Evolutionary conservation across 2,888 invertebrate genomes (phyloP).

Genomic region (Apoda limacodes): DNA sequence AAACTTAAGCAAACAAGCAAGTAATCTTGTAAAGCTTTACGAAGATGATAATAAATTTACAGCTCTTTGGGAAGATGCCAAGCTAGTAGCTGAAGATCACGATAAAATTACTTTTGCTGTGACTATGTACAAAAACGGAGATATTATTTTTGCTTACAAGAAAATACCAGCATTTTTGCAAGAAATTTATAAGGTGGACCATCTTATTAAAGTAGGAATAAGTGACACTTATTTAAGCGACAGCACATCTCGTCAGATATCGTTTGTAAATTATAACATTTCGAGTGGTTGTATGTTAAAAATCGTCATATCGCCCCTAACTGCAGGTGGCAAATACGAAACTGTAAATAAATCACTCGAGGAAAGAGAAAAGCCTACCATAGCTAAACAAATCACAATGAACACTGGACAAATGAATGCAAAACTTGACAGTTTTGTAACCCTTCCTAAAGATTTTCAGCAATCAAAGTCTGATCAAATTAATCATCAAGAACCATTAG

Average conservation of each 20-base stretch:
- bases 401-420: no score
- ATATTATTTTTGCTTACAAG: not conserved
- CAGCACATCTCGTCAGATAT: not conserved
- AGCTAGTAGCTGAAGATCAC: not conserved
- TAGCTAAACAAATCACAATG: no score
- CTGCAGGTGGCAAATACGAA: no score
- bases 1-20: not conserved
- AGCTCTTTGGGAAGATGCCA: not conserved
- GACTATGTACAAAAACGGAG: not conserved
- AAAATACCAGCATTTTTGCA: not conserved
- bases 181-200: not conserved
- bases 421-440: no score
- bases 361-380: no score
- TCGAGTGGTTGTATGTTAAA: not conserved
- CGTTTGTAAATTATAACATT: not conserved
- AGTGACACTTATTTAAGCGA: not conserved
- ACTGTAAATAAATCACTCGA: no score
- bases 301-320: no score
- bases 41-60: not conserved
- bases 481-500: no score
- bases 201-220: not conserved
- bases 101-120: not conserved
- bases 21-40: not conserved
- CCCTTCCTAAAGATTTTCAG: no score
- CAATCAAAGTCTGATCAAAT: no score